Percentiles rank a stretch among this genome's conserved stretches.
Evolutionary conservation across 2,113 vertebrate genomes (phyloP).

Genomic region (Cyphomyrus plagiostoma): DNA sequence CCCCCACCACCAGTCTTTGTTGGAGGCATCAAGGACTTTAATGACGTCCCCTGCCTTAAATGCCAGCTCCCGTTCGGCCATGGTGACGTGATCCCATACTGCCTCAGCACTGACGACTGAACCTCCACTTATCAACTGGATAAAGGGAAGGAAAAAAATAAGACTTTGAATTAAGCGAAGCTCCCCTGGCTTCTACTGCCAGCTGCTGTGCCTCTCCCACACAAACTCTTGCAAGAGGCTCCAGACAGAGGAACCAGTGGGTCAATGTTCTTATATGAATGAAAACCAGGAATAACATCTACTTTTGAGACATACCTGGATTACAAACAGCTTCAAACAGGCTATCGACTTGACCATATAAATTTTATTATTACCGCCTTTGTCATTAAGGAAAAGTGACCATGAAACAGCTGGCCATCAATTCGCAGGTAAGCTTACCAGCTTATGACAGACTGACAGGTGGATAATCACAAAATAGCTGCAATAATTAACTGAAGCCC

Average conservation of each 20-base stretch:
- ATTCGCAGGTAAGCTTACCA: background rate
- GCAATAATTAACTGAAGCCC: background rate
- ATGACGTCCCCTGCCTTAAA: conserved; percentile 99
- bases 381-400: background rate
- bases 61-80: conserved; percentile 99
- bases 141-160: background rate
- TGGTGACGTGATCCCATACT: conserved; percentile 99
- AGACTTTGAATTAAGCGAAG: background rate
- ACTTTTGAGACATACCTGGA: background rate
- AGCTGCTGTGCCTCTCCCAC: conserved; percentile 44
- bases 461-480: background rate
- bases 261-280: background rate
- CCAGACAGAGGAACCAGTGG: conserved; percentile 28
- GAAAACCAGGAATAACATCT: background rate
- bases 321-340: background rate
- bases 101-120: conserved; percentile 99
- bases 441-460: background rate
- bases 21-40: conserved; percentile 98
- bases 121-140: conserved; percentile 94
- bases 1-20: conserved; percentile 99
- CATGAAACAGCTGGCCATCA: background rate
- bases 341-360: background rate
- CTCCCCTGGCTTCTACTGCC: background rate
- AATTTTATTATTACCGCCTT: background rate
- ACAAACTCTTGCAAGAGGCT: conserved; percentile 40